Evolutionary conservation across 2,797 vertebrate genomes (phyloP).

Genomic region (Cynodonichthys magdalenae): DNA sequence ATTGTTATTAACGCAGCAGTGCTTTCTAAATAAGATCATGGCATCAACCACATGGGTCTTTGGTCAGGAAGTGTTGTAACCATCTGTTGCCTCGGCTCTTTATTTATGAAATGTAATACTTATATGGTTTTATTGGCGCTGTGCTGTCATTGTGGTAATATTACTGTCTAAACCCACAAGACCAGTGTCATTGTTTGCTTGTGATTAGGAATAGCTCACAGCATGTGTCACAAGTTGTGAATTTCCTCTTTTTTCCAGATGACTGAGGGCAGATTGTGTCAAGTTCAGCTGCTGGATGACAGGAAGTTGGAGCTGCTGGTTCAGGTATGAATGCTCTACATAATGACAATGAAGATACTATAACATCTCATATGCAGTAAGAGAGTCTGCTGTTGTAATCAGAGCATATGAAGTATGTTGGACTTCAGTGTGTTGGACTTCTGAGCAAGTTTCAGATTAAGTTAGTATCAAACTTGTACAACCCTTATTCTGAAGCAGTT

Average conservation of each 20-base stretch:
- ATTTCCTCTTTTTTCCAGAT: conserved; percentile 81
- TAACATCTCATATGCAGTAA: neutral
- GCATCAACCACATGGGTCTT: conserved; percentile 9
- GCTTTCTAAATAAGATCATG: conserved; percentile 19
- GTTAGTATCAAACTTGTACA: no score
- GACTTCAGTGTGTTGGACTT: no score
- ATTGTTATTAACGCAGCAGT: conserved; percentile 51
- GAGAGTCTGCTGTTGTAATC: neutral
- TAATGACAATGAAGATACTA: neutral
- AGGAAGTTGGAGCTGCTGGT: conserved; percentile 98
- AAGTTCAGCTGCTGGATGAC: conserved; percentile 95
- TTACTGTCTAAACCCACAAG: neutral
- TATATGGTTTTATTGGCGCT: neutral
- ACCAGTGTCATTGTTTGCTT: conserved; percentile 10
- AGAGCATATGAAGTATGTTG: neutral
- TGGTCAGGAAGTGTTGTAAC: neutral
- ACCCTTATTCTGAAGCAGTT: no score
- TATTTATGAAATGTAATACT: neutral
- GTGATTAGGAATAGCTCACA: conserved; percentile 20
- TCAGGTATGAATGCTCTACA: conserved; percentile 85
- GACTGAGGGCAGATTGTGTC: conserved; percentile 95
- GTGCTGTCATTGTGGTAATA: neutral
- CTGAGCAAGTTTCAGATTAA: neutral
- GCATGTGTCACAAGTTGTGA: conserved; percentile 29
- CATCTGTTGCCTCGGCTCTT: neutral